phyloP scores from a whole-genome alignment of 2,888 invertebrate species.

The Danaus chrysippus region DNA sequence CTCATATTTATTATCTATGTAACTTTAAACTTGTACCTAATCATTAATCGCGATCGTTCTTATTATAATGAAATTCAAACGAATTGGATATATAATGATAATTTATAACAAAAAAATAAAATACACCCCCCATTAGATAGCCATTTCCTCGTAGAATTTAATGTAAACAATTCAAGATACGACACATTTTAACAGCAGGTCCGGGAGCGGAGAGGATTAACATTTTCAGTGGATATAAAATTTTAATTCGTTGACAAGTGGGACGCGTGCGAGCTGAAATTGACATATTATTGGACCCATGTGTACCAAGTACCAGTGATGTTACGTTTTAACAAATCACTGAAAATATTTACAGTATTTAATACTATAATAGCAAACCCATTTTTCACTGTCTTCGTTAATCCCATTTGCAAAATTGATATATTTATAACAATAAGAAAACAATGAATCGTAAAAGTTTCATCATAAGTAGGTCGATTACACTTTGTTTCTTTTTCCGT shows the following conservation, averaged over 20 bases:
- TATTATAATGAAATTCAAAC: too few species aligned
- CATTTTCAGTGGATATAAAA: conserved; percentile 70
- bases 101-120: too few species aligned
- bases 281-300: conserved; percentile 67
- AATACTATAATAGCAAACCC: neutral
- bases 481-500: too few species aligned
- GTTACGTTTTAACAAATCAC: conserved; percentile 12
- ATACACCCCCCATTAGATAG: conserved; percentile 27
- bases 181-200: conserved; percentile 63
- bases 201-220: conserved; percentile 68
- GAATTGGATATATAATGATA: too few species aligned
- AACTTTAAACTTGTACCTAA: too few species aligned
- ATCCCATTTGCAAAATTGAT: too few species aligned
- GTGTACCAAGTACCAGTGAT: conserved; percentile 36
- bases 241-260: conserved; percentile 68
- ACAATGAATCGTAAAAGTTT: too few species aligned
- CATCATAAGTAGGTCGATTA: too few species aligned
- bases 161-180: conserved; percentile 64
- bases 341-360: conserved; percentile 8
- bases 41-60: too few species aligned
- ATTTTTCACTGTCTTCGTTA: too few species aligned
- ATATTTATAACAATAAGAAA: too few species aligned
- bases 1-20: too few species aligned
- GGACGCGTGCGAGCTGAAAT: conserved; percentile 56
- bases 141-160: conserved; percentile 9